A percentile compares a stretch with the other conserved stretches of the same genome.
phyloP scores from a whole-genome alignment of 2,888 invertebrate genomes.

The Dasysyrphus albostriatus region DNA sequence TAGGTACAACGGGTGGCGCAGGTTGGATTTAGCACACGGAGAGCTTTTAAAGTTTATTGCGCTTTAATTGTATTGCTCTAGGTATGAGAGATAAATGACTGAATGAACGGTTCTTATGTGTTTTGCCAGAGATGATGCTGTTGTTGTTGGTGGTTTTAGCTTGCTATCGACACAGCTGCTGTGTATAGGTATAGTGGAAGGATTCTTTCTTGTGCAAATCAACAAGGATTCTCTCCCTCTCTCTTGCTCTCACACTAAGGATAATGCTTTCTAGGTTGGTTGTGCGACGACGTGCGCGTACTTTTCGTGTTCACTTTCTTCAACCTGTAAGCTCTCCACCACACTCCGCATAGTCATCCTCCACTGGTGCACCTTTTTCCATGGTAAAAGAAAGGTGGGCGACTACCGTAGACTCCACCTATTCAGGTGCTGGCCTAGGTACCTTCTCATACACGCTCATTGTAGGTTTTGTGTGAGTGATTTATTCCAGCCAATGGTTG shows the following conservation, averaged over 20 bases:
- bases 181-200: constrained; percentile 38
- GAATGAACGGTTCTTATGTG: constrained; percentile 72
- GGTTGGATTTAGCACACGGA: constrained; percentile 26
- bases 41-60: constrained; percentile 74
- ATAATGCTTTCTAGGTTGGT: constrained; percentile 41
- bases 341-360: constrained; percentile 7
- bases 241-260: constrained; percentile 39
- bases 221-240: constrained; percentile 72
- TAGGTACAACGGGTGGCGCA: constrained; percentile 21
- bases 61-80: constrained; percentile 73
- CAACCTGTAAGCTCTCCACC: constrained; percentile 50
- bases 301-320: constrained; percentile 74
- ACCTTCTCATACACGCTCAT: constrained; percentile 72
- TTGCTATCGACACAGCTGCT: constrained; percentile 34
- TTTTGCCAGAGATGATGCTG: neutral
- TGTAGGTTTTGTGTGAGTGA: constrained; percentile 79
- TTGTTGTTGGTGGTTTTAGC: constrained; percentile 8
- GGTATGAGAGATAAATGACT: constrained; percentile 69
- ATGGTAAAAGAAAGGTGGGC: constrained; percentile 75
- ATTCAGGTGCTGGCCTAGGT: constrained; percentile 75
- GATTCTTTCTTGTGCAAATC: constrained; percentile 73
- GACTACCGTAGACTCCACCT: constrained; percentile 75
- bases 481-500: constrained; percentile 84
- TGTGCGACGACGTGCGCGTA: constrained; percentile 76
- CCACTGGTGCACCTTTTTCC: constrained; percentile 59